Evolutionary conservation across 2,113 vertebrate genomes (phyloP), one percentile per base, ranked within the genome.

Genomic region (Pseudois nayaur): DNA sequence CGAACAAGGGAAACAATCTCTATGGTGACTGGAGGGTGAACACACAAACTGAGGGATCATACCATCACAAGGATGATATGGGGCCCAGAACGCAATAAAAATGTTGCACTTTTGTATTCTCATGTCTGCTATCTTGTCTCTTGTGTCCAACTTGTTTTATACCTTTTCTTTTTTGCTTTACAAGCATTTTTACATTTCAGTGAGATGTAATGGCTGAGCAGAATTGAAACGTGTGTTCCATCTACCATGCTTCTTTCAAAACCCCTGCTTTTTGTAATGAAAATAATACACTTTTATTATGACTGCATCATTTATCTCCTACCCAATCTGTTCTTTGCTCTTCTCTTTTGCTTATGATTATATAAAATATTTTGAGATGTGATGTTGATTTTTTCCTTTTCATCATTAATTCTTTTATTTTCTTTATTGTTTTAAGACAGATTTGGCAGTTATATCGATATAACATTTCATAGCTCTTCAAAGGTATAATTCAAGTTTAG

Each of bases 41-140:
- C 13, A 2, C 0, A 8, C 9, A 57, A 40, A 57, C 0, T 6
- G 21, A 95, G 27, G 4, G 7, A 3, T 45, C 17, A n/a, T 3
- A 8, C 6, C 2, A 0, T 25, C 15, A 29, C 17, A 36, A 27
- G 3, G 12, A 36, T 25, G 25, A 19, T 17, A 25, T 23, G 9
- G 21, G 14, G 8, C 17, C 16, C 9, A 54, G 15, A 23, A 40
- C 1, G 11, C n/a, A 74, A 3, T 3, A 25, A 1, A 6, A 40
- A 25, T 40, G 21, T 12, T 40, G 5, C 21, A 13, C 19, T 71
- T 86, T 55, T 25, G 2, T 59, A 6, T 90, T 90, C 33, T 67
- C 7, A 36, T 83, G 9, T 16, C 29, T 29, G 17, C 4, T 62
- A 4, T 43, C 5, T 21, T 64, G 16, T 45, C 23, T 92, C 31